These are phyloP conservation scores for Megastigmus dorsalis DNA, from an alignment of 2,888 invertebrate species.

Conservation along the genomic window DNA sequence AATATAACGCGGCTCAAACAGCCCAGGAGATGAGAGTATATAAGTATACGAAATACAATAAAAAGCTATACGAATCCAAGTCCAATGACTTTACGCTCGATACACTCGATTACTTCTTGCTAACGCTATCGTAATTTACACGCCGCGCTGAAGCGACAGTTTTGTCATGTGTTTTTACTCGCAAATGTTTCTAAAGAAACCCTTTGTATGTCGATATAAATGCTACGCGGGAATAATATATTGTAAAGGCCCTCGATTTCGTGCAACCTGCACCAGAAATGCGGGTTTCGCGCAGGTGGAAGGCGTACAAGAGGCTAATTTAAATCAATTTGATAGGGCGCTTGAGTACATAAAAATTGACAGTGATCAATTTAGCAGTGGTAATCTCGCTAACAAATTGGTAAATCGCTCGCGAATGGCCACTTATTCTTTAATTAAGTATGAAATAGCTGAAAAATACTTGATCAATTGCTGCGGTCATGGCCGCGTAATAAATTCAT, in stretches of 20 bases:
- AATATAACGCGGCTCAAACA: neutral
- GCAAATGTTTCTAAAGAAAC: too few species aligned
- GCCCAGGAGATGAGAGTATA: slow-evolving; percentile 1
- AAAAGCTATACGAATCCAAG: slow-evolving; percentile 20
- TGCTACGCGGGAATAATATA: too few species aligned
- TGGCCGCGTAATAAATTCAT: slow-evolving; percentile 63
- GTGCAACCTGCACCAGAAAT: too few species aligned
- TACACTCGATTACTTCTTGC: slow-evolving; percentile 22
- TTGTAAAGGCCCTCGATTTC: too few species aligned
- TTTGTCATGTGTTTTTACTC: too few species aligned
- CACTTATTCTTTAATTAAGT: slow-evolving; percentile 59
- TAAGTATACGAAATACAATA: slow-evolving; percentile 12
- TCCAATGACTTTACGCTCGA: slow-evolving; percentile 18
- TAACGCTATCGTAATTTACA: neutral
- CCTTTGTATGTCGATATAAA: too few species aligned
- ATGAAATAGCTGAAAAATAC: slow-evolving; percentile 62
- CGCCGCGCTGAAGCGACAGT: too few species aligned
- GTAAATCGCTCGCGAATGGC: slow-evolving; percentile 38
- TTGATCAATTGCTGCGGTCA: slow-evolving; percentile 65
- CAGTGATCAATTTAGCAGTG: slow-evolving; percentile 22
- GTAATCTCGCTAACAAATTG: slow-evolving; percentile 60
- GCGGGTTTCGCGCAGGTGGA: too few species aligned
- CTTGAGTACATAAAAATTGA: neutral
- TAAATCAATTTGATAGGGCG: slow-evolving; percentile 9
- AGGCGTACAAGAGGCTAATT: too few species aligned